Percentiles rank a stretch among this genome's conserved stretches.
Conservation (phyloP, 2,113 vertebrate species). For the Meles meles region DNA sequence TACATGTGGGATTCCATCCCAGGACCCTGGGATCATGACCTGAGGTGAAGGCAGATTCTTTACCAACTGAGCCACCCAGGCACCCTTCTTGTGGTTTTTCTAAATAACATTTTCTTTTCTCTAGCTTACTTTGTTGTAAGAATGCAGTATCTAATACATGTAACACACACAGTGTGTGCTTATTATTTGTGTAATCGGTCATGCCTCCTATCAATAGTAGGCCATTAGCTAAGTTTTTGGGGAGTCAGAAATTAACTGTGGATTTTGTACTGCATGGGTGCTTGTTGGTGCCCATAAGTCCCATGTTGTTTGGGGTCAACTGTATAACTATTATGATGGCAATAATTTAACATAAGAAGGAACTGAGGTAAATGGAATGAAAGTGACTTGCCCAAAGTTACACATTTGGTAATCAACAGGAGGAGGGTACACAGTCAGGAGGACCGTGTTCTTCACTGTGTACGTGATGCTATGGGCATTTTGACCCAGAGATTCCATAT, state of each 20-base stretch:
- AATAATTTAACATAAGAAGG: not conserved
- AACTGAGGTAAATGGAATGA: not conserved
- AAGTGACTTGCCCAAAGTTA: not conserved
- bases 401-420: not conserved
- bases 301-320: not conserved
- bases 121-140: no score
- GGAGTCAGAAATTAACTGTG: not conserved
- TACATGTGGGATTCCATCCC: no score
- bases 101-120: no score
- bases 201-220: not conserved
- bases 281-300: not conserved
- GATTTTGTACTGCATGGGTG: not conserved
- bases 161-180: not conserved
- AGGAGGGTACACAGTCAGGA: not conserved
- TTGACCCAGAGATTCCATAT: not conserved
- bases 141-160: no score
- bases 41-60: no score
- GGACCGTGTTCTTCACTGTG: not conserved
- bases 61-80: no score
- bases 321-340: not conserved
- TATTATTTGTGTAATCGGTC: not conserved
- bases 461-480: not conserved
- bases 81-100: not conserved
- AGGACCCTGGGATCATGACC: no score
- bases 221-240: not conserved